Base-by-base conservation (phyloP, 2,888 invertebrate genomes). In the Allolobophora icterica region DNA sequence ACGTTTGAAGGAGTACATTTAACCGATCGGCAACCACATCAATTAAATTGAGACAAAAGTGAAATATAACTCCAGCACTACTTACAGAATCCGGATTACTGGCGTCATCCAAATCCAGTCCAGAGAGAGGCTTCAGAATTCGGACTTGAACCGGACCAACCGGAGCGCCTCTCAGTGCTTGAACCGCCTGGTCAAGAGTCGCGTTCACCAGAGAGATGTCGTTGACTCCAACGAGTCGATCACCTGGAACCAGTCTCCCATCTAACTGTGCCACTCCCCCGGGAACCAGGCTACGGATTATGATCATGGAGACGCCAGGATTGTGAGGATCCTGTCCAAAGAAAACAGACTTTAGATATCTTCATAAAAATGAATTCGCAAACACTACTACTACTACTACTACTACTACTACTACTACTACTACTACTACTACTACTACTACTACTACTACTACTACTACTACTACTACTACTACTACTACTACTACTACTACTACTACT, bases 191-290 rank as follows among this genome's bases (percentile, higher is more conserved):
- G 96, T 99, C 99, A 93, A 99, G 96, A 35, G 98, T 98, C 91
- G 99, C 99, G 96, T 99, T 98, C 95, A 99, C 98, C 94, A 99
- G 96, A 94, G 97, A 97, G 93, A 97, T 98, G 93, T 98, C 98
- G 95, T 99, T 99, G 93, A 99, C 99, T 93, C 95, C 95, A 45
- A 96, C 94, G 90, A 96, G 94, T 35, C 99, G 96, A 96, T 99
- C 99, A 4, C 99, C 99, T 1, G 99, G 99, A 93, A 99, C 98
- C 92, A 99, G 97, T 35, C 99, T 97, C 30, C 99, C 99, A 95
- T 99, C 99, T 93, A 98, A 96, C 95, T 99, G 98, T 87, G 99
- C 99, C 90, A 99, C 99, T 38, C 99, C 99, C 90, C 99, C 99
- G 40, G 99, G 99, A 92, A 99, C 99, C 94, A 99, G 96, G 93